Conservation (phyloP, 1,140 invertebrate genomes). For the Cherax destructor region DNA sequence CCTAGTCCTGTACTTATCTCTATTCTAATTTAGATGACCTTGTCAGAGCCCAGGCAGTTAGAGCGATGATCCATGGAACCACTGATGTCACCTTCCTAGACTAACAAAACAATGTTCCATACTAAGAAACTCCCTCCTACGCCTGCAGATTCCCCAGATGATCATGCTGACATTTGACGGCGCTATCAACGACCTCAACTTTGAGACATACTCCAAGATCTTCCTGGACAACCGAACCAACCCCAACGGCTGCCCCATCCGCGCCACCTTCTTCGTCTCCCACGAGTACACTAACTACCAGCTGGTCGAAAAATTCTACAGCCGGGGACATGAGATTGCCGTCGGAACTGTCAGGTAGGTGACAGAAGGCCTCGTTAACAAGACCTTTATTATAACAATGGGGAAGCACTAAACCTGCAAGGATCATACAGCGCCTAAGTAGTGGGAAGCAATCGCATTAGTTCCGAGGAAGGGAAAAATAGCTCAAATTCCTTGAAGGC, state of each 20-base stretch:
- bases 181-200: slow-evolving; percentile 94
- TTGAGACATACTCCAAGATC: slow-evolving; percentile 90
- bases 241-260: slow-evolving; percentile 92
- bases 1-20: no score
- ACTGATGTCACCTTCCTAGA: neutral
- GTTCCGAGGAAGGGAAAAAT: no score
- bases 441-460: no score
- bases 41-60: neutral
- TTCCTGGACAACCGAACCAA: slow-evolving; percentile 80
- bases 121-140: slow-evolving; percentile 12
- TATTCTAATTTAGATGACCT: no score
- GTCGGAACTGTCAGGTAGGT: slow-evolving; percentile 82
- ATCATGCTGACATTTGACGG: slow-evolving; percentile 95
- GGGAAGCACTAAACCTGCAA: no score
- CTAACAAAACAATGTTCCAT: neutral
- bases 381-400: no score
- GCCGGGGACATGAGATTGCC: slow-evolving; percentile 93
- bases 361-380: no score
- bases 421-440: no score
- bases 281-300: slow-evolving; percentile 97
- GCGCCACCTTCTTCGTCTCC: slow-evolving; percentile 95
- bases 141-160: slow-evolving; percentile 91
- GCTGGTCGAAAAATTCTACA: slow-evolving; percentile 90
- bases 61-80: neutral
- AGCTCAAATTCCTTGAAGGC: no score